Percentiles rank a stretch among this genome's conserved stretches.
Evolutionary conservation across 2,797 vertebrate species (phyloP).

Genomic region (Oryzias dopingdopingensis): DNA sequence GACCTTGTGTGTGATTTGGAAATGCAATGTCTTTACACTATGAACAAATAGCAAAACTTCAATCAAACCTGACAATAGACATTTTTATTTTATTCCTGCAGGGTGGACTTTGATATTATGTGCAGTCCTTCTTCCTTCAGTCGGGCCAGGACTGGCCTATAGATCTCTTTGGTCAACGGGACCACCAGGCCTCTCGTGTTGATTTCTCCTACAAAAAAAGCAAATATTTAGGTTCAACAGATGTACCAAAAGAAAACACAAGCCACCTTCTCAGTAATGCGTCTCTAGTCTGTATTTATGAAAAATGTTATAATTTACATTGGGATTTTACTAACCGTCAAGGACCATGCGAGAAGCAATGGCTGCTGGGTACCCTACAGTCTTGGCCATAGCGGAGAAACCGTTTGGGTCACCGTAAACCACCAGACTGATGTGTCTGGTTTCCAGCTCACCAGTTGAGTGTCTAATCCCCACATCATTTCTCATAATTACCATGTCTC

Average conservation of each 20-base stretch:
- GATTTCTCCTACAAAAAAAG: constrained; percentile 85
- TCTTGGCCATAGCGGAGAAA: constrained; percentile 97
- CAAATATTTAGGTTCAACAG: background rate
- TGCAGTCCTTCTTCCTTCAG: constrained; percentile 87
- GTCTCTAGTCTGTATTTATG: too few species aligned
- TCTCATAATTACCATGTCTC: constrained; percentile 93
- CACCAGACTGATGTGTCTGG: constrained; percentile 86
- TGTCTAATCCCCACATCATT: constrained; percentile 90
- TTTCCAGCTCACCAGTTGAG: constrained; percentile 92
- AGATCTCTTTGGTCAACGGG: constrained; percentile 87
- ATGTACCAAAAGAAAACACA: too few species aligned
- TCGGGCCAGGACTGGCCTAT: constrained; percentile 82
- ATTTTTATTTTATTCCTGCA: constrained; percentile 60
- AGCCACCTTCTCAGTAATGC: too few species aligned
- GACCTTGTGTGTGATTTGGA: too few species aligned
- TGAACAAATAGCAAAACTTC: too few species aligned
- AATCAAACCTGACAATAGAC: too few species aligned
- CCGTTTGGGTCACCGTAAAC: constrained; percentile 89
- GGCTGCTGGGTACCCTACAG: constrained; percentile 91
- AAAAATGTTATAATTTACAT: background rate
- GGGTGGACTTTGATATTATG: constrained; percentile 78
- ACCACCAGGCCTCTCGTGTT: constrained; percentile 84
- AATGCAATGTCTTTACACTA: too few species aligned
- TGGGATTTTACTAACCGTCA: constrained; percentile 80
- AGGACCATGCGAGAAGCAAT: constrained; percentile 93